Evolutionary conservation across 1,140 invertebrate genomes (phyloP), one percentile per base, ranked within the genome.

Genomic region (Teleopsis dalmanni): DNA sequence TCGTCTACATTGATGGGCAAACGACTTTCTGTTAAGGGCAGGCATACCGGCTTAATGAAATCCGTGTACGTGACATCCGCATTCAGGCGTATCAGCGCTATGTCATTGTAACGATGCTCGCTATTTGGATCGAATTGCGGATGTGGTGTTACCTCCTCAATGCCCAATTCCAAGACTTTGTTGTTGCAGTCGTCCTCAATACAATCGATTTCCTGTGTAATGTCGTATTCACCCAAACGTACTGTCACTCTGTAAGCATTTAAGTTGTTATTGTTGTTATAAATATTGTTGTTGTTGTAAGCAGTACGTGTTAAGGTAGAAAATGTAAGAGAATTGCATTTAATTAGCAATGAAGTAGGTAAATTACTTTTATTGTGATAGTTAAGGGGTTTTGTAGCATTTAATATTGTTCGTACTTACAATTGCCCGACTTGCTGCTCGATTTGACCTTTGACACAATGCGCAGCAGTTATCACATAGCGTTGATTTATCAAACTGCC

Each of bases 401-500:
- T 16, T 19, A 25, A 34, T 23, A 36, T 11, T 23, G 29, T 33
- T 19, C 7, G 5, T 45, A 64, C 62, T 60, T 55, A 69, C 65
- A 69, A 54, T 10, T 37, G 40, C 6, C 65, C 65, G 18, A 65
- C 54, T 50, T 50, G 35, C 6, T 14, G 51, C 34, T 57, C 53
- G 9, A 69, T 57, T n/a, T 36, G 74, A 14, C 81, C 81, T 51
- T 79, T 79, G 4, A 94, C 73, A 57, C 91, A 95, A 65, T 95
- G 91, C 1, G 86, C 88, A 1, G 91, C 91, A 0, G 91, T 94
- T 19, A 81, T 51, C 3, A 81, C 70, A 53, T 81, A 80, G 37
- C 72, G 70, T 31, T 68, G 70, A 19, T 74, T 78, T 53, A 81
- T 80, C 27, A 81, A 52, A 18, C 79, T 78, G 5, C 80, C 80